These are phyloP conservation scores for Drosophila quinaria DNA, from an alignment of 2,888 invertebrate genomes.

Conservation along the genomic window DNA sequence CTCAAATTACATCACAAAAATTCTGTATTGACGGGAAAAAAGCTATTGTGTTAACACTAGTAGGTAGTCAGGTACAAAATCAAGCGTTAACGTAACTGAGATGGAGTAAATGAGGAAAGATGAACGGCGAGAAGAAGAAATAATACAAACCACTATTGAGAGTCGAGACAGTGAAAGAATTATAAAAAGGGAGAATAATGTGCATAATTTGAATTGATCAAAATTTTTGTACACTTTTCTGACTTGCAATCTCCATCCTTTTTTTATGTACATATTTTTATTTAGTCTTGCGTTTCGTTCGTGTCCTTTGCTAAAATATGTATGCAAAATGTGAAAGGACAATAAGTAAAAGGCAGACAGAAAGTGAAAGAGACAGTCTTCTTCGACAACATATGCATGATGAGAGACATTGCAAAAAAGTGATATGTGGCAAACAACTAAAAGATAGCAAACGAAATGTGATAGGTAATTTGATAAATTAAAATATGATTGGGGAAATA, in stretches of 20 bases:
- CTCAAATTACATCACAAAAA: too few species aligned
- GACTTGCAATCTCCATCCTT: background rate
- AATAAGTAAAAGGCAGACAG: slow-evolving; percentile 13
- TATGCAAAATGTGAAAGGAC: slow-evolving; percentile 10
- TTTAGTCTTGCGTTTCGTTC: background rate
- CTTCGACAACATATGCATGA: background rate
- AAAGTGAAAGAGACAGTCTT: slow-evolving; percentile 26
- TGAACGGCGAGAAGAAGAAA: background rate
- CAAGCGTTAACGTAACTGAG: background rate
- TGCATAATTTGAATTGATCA: slow-evolving; percentile 11
- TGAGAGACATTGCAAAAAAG: slow-evolving; percentile 32
- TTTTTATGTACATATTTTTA: background rate
- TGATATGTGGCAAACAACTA: slow-evolving; percentile 20
- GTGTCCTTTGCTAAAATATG: background rate
- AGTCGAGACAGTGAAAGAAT: background rate
- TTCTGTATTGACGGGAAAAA: background rate
- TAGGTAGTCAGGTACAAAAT: background rate
- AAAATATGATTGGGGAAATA: background rate
- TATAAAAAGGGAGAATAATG: background rate
- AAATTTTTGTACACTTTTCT: slow-evolving; percentile 8
- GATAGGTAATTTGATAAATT: background rate
- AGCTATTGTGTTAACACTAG: background rate
- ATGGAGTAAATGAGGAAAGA: background rate
- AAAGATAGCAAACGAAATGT: background rate
- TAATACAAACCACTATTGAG: background rate